These are phyloP conservation scores for Pituophis catenifer DNA, from an alignment of 2,113 vertebrate genomes.

Conservation along the genomic window DNA sequence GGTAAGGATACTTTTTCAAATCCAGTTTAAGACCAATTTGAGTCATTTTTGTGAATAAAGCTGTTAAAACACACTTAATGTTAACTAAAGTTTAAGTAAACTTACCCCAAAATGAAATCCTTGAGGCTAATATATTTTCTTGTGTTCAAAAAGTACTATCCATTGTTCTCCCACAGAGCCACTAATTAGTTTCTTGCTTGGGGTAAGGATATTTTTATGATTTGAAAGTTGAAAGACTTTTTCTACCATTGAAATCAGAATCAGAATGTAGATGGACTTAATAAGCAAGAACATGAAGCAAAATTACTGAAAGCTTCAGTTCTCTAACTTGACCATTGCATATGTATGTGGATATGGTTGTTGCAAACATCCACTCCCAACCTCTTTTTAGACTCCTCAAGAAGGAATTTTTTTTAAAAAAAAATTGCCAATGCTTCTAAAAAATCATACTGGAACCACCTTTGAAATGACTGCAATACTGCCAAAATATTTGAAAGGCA, in stretches of 20 bases:
- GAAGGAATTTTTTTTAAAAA: not conserved
- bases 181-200: conserved; percentile 9
- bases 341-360: not conserved
- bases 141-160: not conserved
- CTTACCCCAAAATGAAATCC: not conserved
- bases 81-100: not conserved
- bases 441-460: not conserved
- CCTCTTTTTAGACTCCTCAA: not conserved
- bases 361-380: not conserved
- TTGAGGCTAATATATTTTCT: not conserved
- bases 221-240: not conserved
- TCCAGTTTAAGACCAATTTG: not conserved
- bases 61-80: not conserved
- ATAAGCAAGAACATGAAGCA: not conserved
- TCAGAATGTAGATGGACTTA: not conserved
- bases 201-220: not conserved
- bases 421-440: not conserved
- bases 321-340: not conserved
- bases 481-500: not conserved
- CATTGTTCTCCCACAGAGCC: not conserved
- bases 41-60: not conserved
- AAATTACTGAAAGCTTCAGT: not conserved
- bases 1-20: not conserved
- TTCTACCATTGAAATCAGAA: not conserved
- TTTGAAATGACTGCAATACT: not conserved